Evolutionary conservation across 2,888 invertebrate species (phyloP).

Genomic region (Ceraclea dissimilis): DNA sequence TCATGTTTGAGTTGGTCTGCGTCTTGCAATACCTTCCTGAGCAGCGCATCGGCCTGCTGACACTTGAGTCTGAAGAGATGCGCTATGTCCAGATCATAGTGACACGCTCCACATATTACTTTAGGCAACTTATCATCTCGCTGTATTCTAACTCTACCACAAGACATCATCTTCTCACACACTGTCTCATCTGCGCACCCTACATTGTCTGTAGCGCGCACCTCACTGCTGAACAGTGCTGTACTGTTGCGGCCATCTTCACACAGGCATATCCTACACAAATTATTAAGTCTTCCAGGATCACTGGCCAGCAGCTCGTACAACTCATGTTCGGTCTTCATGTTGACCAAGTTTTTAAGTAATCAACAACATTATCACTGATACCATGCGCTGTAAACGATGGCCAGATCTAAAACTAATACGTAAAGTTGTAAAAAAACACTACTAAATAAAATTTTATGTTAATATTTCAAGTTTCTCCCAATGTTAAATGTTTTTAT

Average conservation of each 20-base stretch:
- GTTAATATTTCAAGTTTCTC: no score
- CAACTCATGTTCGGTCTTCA: background rate
- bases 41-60: conserved; percentile 2
- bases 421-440: no score
- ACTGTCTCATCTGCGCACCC: background rate
- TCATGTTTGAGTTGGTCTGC: background rate
- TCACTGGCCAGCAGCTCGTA: background rate
- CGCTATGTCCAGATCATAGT: background rate
- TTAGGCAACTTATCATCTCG: conserved; percentile 3
- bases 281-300: background rate
- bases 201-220: background rate
- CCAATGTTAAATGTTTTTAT: no score
- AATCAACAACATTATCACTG: no score
- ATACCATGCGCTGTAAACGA: no score
- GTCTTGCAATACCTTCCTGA: conserved; percentile 3
- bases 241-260: background rate
- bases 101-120: conserved; percentile 5
- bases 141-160: background rate
- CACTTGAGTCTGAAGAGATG: conserved; percentile 6
- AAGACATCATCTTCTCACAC: background rate
- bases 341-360: no score
- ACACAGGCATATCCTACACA: conserved; percentile 17
- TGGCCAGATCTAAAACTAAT: no score
- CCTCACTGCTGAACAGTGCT: background rate
- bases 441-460: no score